Base-by-base conservation (phyloP, 2,888 invertebrate species). In the Dryococelus australis region DNA sequence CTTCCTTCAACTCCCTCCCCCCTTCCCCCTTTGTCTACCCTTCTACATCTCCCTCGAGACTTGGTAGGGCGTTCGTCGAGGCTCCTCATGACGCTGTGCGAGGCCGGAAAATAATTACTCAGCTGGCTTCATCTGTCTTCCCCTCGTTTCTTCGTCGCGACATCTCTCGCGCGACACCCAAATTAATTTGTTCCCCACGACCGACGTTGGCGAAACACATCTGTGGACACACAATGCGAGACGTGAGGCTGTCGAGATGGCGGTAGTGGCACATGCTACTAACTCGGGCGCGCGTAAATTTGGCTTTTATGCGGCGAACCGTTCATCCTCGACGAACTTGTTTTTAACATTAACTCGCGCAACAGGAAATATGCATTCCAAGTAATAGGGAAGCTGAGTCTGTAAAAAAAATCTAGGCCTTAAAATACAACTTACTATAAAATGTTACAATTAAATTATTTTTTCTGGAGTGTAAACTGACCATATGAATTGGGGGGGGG, bases 101-200 rank as follows among this genome's bases (percentile, higher is more conserved):
- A 65, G 65, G 13, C 65, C 65, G 65, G 65, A 65, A 65, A 65
- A 65, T 65, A 65, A 65, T 65, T 65, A 65, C 65, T 65, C 65
- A 65, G 65, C 65, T 65, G 65, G 65, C 65, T 65, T 65, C 65
- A 65, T 65, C 65, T 65, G 65, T 65, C 65, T 65, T 65, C 65
- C 65, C 65, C 24, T 65, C 65, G 65, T n/a, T 65, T 65, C 65
- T 65, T 65, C 65, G 20, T 8, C 65, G n/a, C 65, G 65, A n/a
- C 65, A 20, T n/a, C 65, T 65, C 65, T 10, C 6, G 65, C 65
- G 51, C 65, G 65, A 20, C 65, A 20, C 65, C 65, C 65, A 65
- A 65, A 65, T 65, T 65, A 65, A 65, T 65, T 65, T 65, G 65
- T 24, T 24, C 8, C 20, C 65, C 20, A 16, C 65, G 13, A 13